Conservation (phyloP, 2,797 vertebrate genomes). For the Hypotaenidia okinawae region DNA sequence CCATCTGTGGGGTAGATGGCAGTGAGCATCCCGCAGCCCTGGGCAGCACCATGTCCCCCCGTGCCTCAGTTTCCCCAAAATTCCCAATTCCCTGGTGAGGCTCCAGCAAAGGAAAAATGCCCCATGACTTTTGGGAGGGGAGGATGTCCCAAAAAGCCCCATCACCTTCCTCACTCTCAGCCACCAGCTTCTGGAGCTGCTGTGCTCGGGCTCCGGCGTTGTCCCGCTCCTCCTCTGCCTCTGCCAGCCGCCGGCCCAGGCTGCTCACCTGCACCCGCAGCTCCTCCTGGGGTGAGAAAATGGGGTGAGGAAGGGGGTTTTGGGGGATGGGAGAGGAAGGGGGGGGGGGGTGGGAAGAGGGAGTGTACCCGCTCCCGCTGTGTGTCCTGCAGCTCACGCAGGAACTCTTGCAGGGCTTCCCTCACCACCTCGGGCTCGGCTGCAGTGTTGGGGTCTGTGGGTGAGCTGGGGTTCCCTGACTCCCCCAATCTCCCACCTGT, state of each 20-base stretch:
- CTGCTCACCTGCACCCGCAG: constrained; percentile 77
- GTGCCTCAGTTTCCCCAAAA: background rate
- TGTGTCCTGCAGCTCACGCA: constrained; percentile 86
- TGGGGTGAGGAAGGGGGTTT: fast-evolving
- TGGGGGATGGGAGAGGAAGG: background rate
- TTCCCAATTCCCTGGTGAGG: fast-evolving
- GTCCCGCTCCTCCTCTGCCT: constrained; percentile 82
- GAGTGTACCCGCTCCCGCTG: constrained; percentile 86
- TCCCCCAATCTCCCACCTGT: background rate
- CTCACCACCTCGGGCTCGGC: constrained; percentile 87
- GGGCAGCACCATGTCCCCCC: background rate
- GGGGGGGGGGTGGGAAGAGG: background rate
- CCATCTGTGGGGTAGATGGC: fast-evolving
- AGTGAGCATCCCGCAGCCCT: fast-evolving
- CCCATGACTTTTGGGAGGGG: fast-evolving
- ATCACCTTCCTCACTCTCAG: constrained; percentile 87
- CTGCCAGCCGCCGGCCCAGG: constrained; percentile 81
- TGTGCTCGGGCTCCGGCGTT: constrained; percentile 66
- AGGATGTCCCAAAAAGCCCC: too few species aligned
- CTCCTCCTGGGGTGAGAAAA: constrained; percentile 80
- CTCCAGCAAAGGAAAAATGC: background rate
- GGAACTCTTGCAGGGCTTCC: constrained; percentile 86
- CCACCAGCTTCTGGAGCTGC: constrained; percentile 84
- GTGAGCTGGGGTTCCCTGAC: constrained; percentile 40
- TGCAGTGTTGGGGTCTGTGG: constrained; percentile 79